Conservation (phyloP, 2,113 vertebrate species). For the Lampris megalopsis region DNA sequence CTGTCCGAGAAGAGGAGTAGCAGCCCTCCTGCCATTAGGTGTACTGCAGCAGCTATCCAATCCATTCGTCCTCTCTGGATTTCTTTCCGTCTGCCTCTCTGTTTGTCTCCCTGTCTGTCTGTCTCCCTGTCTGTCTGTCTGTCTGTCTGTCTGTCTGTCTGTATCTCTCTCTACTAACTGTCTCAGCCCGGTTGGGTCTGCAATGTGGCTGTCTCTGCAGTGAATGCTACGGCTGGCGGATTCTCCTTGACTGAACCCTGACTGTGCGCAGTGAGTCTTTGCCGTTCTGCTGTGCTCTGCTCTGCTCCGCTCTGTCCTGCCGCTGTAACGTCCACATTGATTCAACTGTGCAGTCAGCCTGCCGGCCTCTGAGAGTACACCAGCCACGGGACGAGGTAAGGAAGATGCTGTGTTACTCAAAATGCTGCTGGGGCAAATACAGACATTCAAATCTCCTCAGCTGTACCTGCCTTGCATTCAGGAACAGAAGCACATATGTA, state of each 20-base stretch:
- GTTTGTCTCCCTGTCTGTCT: constrained; percentile 24
- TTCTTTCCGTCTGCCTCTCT: constrained; percentile 29
- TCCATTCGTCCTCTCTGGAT: not conserved
- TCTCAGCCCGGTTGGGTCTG: constrained; percentile 55
- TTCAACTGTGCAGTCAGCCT: constrained; percentile 72
- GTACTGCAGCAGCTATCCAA: constrained; percentile 2
- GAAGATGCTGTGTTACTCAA: not conserved
- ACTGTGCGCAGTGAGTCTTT: constrained; percentile 79
- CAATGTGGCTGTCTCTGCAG: constrained; percentile 75
- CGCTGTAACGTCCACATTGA: constrained; percentile 79
- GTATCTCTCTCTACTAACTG: constrained; percentile 24
- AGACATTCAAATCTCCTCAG: not conserved
- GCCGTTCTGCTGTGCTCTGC: constrained; percentile 66
- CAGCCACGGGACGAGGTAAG: constrained; percentile 65
- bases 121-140: not conserved
- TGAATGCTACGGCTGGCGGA: constrained; percentile 71
- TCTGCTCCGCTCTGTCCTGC: not conserved
- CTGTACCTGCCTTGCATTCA: not conserved
- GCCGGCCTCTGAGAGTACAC: constrained; percentile 48
- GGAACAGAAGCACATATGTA: not conserved
- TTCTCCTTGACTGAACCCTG: constrained; percentile 81
- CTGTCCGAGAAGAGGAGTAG: constrained; percentile 43
- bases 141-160: constrained; percentile 37
- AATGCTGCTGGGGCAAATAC: not conserved
- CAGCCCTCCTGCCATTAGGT: constrained; percentile 12